phyloP scores from a whole-genome alignment of 2,888 invertebrate species.

The Torymus auratus region DNA sequence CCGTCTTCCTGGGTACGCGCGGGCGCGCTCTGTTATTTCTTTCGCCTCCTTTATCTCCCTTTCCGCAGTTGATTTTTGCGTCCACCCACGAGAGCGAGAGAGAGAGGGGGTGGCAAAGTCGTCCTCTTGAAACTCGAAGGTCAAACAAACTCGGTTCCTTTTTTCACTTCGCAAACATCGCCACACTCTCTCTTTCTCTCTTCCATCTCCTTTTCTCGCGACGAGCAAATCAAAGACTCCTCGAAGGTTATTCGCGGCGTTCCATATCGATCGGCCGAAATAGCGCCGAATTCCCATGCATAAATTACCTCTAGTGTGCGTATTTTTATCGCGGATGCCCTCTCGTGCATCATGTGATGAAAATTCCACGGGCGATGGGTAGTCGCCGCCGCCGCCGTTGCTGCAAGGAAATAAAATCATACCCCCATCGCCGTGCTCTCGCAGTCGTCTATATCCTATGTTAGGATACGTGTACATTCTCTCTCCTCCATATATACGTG shows the following conservation, averaged over 20 bases:
- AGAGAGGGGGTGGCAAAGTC: background rate
- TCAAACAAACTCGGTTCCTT: background rate
- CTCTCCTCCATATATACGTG: too few species aligned
- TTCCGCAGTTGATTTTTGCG: background rate
- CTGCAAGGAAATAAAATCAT: too few species aligned
- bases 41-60: background rate
- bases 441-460: too few species aligned
- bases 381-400: too few species aligned
- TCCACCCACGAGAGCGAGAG: slow-evolving; percentile 18
- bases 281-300: slow-evolving; percentile 11
- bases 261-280: slow-evolving; percentile 1
- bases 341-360: too few species aligned
- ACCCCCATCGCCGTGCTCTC: too few species aligned
- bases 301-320: background rate
- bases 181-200: background rate
- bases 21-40: background rate
- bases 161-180: background rate
- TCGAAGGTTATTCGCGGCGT: background rate
- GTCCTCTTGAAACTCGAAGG: slow-evolving; percentile 34
- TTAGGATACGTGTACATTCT: too few species aligned
- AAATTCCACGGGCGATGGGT: too few species aligned
- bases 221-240: too few species aligned
- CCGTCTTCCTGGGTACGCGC: background rate
- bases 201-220: background rate
- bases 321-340: too few species aligned